Evolutionary conservation across 2,797 vertebrate species (phyloP), one percentile per base, ranked within the genome.

Genomic region (Chelmon rostratus): DNA sequence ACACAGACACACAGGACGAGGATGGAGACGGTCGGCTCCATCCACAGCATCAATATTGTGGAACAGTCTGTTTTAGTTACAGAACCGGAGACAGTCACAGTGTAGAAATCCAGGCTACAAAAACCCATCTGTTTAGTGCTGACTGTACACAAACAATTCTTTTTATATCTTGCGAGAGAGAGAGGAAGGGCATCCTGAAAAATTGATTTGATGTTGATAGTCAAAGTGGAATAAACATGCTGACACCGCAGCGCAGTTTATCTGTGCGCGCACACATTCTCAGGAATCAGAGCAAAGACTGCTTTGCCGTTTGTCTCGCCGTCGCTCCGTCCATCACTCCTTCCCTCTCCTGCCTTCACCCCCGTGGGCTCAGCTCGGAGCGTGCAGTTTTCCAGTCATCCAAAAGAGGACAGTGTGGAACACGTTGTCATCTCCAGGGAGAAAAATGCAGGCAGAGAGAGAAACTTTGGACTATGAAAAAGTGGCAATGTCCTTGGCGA

Each of bases 321-420:
- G 1, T 80, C 49, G 13, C 66, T 73, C 83, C 23, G 47, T 78
- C 84, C 82, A 47, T 85, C 80, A 44, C 67, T 37, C 54, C 13
- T 19, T 44, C 16, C 9, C 15, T 19, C 25, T 33, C 33, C 49
- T 63, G 35, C 44, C 5, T 54, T 25, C 56, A 33, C 23, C 53
- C 23, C 47, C 21, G 73, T 53, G 18, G 44, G 19, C 71, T 68
- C 68, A 16, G 61, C 75, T 79, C 62, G 37, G 33, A 59, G 46
- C 67, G 3, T 90, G 92, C 87, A 92, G 88, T 94, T 91, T 84
- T 44, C 76, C 25, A 44, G 72, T 73, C 81, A 15, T 83, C 94
- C 95, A 95, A 95, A 90, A 95, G 95, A 95, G 95, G 95, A 89
- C 95, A 95, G 89, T 95, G 94, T 95, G 93, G 92, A 93, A 90